A percentile compares a stretch with the other conserved stretches of the same genome.
phyloP scores from a whole-genome alignment of 1,140 invertebrate genomes.

The Sesamia nonagrioides region DNA sequence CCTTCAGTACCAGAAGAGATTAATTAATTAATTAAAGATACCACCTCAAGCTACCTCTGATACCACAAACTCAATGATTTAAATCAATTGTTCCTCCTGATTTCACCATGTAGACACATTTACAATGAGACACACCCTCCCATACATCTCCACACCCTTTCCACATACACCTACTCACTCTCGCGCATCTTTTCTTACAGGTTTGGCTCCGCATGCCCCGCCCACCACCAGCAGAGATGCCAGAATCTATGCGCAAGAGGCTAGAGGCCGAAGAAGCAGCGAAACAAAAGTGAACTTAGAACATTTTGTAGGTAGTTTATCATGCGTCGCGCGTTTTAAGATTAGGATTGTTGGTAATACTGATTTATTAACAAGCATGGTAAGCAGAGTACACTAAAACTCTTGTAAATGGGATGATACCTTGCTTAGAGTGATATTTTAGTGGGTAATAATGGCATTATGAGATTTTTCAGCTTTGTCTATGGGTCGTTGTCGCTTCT shows the following conservation, averaged over 20 bases:
- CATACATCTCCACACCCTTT: background rate
- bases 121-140: slow-evolving; percentile 8
- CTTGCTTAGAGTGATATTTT: too few relatives aligned
- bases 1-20: too few relatives aligned
- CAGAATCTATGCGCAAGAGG: slow-evolving; percentile 97
- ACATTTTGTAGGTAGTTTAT: slow-evolving; percentile 23
- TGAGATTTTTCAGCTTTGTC: too few relatives aligned
- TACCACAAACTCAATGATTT: slow-evolving; percentile 66
- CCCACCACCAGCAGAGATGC: slow-evolving; percentile 99
- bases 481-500: too few relatives aligned
- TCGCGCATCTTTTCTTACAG: slow-evolving; percentile 61
- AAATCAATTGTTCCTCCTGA: slow-evolving; percentile 83
- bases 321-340: slow-evolving; percentile 16
- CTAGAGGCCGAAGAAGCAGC: slow-evolving; percentile 88
- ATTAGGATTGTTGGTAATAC: background rate
- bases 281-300: slow-evolving; percentile 71
- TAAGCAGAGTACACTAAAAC: background rate
- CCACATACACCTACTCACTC: too few relatives aligned
- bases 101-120: slow-evolving; percentile 60
- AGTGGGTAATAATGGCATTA: too few relatives aligned
- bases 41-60: too few relatives aligned
- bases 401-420: background rate
- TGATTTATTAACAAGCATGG: background rate
- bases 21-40: too few relatives aligned
- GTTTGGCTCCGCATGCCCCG: slow-evolving; percentile 95